phyloP scores from a whole-genome alignment of 2,888 invertebrate genomes.

The Diaphora mendica region DNA sequence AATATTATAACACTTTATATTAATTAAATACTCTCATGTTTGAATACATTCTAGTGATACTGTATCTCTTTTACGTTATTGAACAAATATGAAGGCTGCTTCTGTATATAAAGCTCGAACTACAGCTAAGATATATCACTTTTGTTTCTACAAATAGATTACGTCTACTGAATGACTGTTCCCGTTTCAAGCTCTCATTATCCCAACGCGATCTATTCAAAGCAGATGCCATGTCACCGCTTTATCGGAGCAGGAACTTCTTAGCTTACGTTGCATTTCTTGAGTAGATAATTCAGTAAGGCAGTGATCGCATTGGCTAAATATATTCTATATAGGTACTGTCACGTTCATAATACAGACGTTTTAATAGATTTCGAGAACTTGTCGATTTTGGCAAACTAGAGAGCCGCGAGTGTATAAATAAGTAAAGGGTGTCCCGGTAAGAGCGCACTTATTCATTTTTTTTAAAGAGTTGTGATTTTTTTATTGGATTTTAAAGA shows the following conservation, averaged over 20 bases:
- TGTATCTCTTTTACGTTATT: background rate
- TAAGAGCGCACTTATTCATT: too few relatives aligned
- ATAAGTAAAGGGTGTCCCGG: too few relatives aligned
- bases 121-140: background rate
- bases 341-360: background rate
- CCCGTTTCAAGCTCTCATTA: constrained; percentile 14
- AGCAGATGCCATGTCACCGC: constrained; percentile 22
- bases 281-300: constrained; percentile 19
- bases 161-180: constrained; percentile 1
- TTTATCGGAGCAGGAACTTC: constrained; percentile 26
- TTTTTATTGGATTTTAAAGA: too few relatives aligned
- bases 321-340: background rate
- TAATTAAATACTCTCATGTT: too few relatives aligned
- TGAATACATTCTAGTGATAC: background rate
- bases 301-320: background rate
- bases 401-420: too few relatives aligned
- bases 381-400: too few relatives aligned
- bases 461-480: too few relatives aligned
- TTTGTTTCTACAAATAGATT: constrained; percentile 5
- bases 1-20: too few relatives aligned
- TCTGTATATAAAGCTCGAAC: background rate
- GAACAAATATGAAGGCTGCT: background rate
- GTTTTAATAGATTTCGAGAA: background rate
- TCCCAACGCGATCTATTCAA: constrained; percentile 24
- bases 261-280: constrained; percentile 18